Percentiles rank a stretch among this genome's conserved stretches.
Evolutionary conservation across 2,113 vertebrate species (phyloP).

Genomic region (Petroica traversi): DNA sequence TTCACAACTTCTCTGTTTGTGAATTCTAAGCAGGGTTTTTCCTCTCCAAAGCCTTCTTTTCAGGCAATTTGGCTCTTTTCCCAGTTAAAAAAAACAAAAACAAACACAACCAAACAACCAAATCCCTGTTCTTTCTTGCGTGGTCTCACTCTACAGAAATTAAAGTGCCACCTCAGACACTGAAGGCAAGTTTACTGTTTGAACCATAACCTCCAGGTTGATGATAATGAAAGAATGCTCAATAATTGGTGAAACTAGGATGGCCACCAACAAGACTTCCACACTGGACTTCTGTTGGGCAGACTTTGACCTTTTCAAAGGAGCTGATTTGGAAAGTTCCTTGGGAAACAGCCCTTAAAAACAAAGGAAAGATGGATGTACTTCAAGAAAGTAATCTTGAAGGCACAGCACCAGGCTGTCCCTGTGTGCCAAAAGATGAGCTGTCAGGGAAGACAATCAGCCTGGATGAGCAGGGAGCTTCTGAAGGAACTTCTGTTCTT

Average conservation of each 20-base stretch:
- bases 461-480: background rate
- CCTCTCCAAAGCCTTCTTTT: background rate
- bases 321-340: background rate
- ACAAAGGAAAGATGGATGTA: background rate
- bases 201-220: background rate
- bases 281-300: background rate
- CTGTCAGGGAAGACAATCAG: accelerated
- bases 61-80: background rate
- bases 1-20: background rate
- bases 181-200: background rate
- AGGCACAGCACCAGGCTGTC: background rate
- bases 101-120: background rate
- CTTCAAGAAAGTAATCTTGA: background rate
- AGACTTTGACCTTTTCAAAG: background rate
- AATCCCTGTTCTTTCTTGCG: background rate
- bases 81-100: background rate
- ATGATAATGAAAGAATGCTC: background rate
- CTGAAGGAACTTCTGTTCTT: background rate
- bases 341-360: background rate
- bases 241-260: background rate
- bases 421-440: background rate
- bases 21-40: background rate
- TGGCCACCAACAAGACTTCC: background rate
- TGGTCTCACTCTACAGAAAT: background rate
- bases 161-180: background rate